Evolutionary conservation across 2,888 invertebrate species (phyloP).

Genomic region (Elegia similella): DNA sequence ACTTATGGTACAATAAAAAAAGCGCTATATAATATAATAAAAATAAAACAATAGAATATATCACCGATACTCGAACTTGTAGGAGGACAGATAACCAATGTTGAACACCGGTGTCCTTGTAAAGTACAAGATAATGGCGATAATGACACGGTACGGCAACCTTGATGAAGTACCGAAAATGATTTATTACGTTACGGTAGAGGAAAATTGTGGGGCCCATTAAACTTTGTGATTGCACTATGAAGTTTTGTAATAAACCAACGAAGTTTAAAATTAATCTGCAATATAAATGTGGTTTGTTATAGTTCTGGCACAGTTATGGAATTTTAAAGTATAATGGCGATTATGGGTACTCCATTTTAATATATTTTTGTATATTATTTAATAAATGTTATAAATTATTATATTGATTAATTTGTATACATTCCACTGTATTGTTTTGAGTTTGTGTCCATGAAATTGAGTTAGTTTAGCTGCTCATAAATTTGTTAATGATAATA

Average conservation of each 20-base stretch:
- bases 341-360: too few species aligned
- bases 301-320: neutral
- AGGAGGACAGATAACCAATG: slow-evolving; percentile 18
- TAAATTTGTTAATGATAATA: too few species aligned
- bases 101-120: slow-evolving; percentile 25
- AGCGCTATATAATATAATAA: too few species aligned
- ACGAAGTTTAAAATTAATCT: neutral
- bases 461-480: too few species aligned
- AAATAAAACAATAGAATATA: neutral
- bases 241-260: neutral
- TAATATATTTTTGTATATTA: too few species aligned
- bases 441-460: too few species aligned
- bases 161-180: slow-evolving; percentile 24
- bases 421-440: too few species aligned
- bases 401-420: too few species aligned
- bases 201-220: slow-evolving; percentile 6
- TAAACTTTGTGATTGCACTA: neutral
- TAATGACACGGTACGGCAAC: slow-evolving; percentile 23
- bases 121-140: slow-evolving; percentile 24
- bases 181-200: slow-evolving; percentile 18
- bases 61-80: neutral
- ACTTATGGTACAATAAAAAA: too few species aligned
- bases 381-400: too few species aligned
- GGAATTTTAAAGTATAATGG: too few species aligned
- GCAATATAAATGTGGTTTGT: neutral